A percentile compares a stretch with the other conserved stretches of the same genome.
phyloP scores from a whole-genome alignment of 1,140 invertebrate genomes.

The Wiebesia pumilae region DNA sequence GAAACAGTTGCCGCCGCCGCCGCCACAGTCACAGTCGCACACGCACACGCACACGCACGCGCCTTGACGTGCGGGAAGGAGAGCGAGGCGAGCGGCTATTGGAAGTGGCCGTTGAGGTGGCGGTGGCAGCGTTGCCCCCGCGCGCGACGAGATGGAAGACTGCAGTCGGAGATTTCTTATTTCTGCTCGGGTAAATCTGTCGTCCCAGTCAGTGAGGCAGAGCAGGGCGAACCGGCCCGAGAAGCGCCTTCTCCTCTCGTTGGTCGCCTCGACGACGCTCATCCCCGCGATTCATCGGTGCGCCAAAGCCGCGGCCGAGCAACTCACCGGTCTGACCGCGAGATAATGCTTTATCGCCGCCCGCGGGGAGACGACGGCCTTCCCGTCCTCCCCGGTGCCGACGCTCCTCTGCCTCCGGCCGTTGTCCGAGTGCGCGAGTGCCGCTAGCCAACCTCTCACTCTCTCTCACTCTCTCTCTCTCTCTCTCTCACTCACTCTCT shows the following conservation, averaged over 20 bases:
- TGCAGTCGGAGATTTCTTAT: constrained; percentile 70
- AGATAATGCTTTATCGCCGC: constrained; percentile 38
- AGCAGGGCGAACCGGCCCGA: constrained; percentile 66
- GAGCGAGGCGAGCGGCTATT: constrained; percentile 46
- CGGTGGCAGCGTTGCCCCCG: neutral
- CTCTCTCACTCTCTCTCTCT: neutral
- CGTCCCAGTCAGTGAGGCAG: constrained; percentile 73
- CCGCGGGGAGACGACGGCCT: constrained; percentile 14
- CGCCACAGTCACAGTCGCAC: constrained; percentile 2
- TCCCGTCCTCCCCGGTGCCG: constrained; percentile 25
- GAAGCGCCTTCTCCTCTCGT: constrained; percentile 3
- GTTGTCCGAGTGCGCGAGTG: neutral
- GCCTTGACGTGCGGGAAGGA: neutral
- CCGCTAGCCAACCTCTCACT: neutral
- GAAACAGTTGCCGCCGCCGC: constrained; percentile 15
- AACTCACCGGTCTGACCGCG: neutral
- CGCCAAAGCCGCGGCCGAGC: neutral
- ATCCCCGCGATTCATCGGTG: too few species aligned
- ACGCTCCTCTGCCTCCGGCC: neutral
- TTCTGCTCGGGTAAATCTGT: constrained; percentile 76
- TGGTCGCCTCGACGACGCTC: neutral
- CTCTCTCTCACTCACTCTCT: neutral
- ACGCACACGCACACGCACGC: neutral
- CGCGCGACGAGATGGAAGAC: constrained; percentile 31
- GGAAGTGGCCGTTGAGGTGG: constrained; percentile 34